Base-by-base conservation (phyloP, 2,888 invertebrate species). In the Drymonia ruficornis region DNA sequence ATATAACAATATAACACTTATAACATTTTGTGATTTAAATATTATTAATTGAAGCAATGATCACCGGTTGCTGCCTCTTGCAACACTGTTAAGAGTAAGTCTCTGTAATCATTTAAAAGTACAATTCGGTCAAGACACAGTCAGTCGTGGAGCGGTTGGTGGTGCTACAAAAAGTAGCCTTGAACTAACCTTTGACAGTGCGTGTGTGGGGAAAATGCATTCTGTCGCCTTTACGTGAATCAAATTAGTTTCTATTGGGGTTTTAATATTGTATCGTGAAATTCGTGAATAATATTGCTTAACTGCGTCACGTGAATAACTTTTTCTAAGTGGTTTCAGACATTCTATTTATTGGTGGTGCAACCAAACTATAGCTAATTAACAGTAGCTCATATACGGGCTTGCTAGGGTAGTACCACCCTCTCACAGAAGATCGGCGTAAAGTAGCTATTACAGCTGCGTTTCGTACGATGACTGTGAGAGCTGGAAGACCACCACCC, bases 71-170 rank as follows among this genome's bases (percentile, higher is more conserved):
- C 50, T 58, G 66, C 65, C 55, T 71, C 67, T 67, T 67, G 74
- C 74, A 66, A 68, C 53, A 86, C 86, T 89, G 84, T 68, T 63
- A 65, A 62, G 73, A 78, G 72, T 75, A 72, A 72, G 76, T 78
- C 78, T 76, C 77, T 76, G 78, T 75, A 81, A 74, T 83, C 79
- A 82, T 81, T 86, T 89, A 84, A 89, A 86, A 87, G 76, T 83
- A 75, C 80, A 80, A 76, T 80, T 82, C 76, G 69, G 72, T 70
- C 73, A 72, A 70, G 72, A 83, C 83, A 84, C 56, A 73, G 65
- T 63, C 49, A 56, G 66, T 60, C 45, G 69, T 85, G 72, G 86
- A 86, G 87, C 78, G 68, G 73, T 50, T 61, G 72, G 63, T 59
- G 63, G 55, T 62, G 61, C 42, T 63, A 51, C 50, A 59, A 61